A percentile compares a stretch with the other conserved stretches of the same genome.
Evolutionary conservation across 2,113 vertebrate species (phyloP).

Genomic region (Agapornis roseicollis): DNA sequence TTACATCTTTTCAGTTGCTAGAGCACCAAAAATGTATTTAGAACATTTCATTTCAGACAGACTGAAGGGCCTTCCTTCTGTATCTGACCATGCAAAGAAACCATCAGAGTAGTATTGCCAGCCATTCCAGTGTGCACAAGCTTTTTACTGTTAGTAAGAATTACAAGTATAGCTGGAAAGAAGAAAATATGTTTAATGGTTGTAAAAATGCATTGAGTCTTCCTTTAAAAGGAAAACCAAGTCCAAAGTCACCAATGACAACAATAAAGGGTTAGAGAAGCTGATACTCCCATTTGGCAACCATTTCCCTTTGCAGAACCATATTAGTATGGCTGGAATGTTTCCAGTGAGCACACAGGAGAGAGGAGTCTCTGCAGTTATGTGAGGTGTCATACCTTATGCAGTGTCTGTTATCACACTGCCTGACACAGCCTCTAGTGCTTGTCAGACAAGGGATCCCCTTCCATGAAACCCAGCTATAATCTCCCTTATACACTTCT

Average conservation of each 20-base stretch:
- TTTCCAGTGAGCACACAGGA: not conserved
- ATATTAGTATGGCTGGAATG: slow-evolving; percentile 7
- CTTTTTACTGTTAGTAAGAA: slow-evolving; percentile 6
- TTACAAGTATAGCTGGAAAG: slow-evolving; percentile 9
- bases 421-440: not conserved
- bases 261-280: slow-evolving; percentile 21
- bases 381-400: not conserved
- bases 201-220: slow-evolving; percentile 43
- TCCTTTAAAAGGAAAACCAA: slow-evolving; percentile 47
- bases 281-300: slow-evolving; percentile 39
- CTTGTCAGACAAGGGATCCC: not conserved
- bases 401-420: not conserved
- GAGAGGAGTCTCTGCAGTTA: not conserved
- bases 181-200: slow-evolving; percentile 45
- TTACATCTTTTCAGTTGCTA: not conserved
- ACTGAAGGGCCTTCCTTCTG: not conserved
- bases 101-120: not conserved
- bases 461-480: not conserved
- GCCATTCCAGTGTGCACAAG: not conserved
- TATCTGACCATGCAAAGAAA: not conserved
- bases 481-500: not conserved
- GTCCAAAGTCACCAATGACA: not conserved
- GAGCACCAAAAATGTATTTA: not conserved
- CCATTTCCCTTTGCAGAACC: not conserved
- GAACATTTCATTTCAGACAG: not conserved